A percentile compares a stretch with the other conserved stretches of the same genome.
These are phyloP conservation scores for Mallotus villosus DNA, from an alignment of 2,797 vertebrate genomes.

Conservation along the genomic window DNA sequence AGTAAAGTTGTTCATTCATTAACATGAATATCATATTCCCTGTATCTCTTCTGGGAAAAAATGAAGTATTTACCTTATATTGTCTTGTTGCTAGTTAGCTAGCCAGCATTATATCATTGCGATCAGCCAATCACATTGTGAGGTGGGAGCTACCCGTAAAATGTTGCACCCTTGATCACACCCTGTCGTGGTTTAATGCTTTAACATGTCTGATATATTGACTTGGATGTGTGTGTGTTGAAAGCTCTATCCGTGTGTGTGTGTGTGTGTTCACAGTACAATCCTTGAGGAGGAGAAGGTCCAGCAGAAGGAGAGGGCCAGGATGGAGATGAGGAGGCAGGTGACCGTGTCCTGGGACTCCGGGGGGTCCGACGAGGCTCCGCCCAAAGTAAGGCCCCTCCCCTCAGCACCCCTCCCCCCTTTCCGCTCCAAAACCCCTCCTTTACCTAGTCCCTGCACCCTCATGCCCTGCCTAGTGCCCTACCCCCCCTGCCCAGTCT, in stretches of 20 bases:
- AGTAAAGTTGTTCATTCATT: too few relatives aligned
- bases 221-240: neutral
- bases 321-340: constrained; percentile 97
- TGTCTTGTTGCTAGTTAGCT: too few relatives aligned
- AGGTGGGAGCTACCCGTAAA: too few relatives aligned
- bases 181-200: neutral
- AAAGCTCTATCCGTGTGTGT: neutral
- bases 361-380: constrained; percentile 92
- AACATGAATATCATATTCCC: too few relatives aligned
- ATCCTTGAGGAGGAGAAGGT: constrained; percentile 96
- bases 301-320: constrained; percentile 94
- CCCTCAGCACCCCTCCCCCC: neutral
- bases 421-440: too few relatives aligned
- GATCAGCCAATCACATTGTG: too few relatives aligned
- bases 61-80: too few relatives aligned
- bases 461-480: neutral
- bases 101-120: too few relatives aligned
- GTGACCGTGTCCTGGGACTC: constrained; percentile 96
- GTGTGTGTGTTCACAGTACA: constrained; percentile 73
- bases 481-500: neutral
- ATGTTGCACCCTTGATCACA: too few relatives aligned
- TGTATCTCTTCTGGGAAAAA: too few relatives aligned
- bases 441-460: too few relatives aligned
- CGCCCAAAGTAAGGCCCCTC: constrained; percentile 86
- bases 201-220: neutral